A percentile compares a stretch with the other conserved stretches of the same genome.
Conservation (phyloP, 2,113 vertebrate genomes). For the Oncorhynchus gorbuscha region DNA sequence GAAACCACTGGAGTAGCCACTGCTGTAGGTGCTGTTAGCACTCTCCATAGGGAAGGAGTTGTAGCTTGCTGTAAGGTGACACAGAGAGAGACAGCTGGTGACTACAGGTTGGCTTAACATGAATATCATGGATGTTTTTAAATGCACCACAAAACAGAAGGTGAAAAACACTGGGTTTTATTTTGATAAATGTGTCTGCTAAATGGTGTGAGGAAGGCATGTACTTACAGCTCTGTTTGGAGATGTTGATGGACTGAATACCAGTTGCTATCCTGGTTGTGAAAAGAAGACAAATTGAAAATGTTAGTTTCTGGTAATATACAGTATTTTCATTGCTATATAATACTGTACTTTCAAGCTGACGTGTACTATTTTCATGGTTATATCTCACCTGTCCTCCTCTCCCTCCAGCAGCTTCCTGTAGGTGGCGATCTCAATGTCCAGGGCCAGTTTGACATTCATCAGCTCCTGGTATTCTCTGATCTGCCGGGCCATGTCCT, state of each 20-base stretch:
- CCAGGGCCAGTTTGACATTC: slow-evolving; percentile 92
- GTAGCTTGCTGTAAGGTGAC: slow-evolving; percentile 64
- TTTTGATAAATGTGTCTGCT: too few species aligned
- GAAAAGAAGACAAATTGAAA: neutral
- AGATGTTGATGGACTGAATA: slow-evolving; percentile 78
- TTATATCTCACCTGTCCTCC: slow-evolving; percentile 78
- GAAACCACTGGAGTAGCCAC: slow-evolving; percentile 36
- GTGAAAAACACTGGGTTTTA: too few species aligned
- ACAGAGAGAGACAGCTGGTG: too few species aligned
- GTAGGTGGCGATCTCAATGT: slow-evolving; percentile 97
- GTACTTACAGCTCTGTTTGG: slow-evolving; percentile 79
- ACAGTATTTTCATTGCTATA: too few species aligned
- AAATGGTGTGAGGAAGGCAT: neutral
- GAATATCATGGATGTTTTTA: too few species aligned
- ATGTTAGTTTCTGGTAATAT: slow-evolving; percentile 1
- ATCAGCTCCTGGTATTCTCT: slow-evolving; percentile 92
- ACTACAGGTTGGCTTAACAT: too few species aligned
- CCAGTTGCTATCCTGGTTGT: slow-evolving; percentile 64
- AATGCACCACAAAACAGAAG: too few species aligned
- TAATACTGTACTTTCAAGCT: neutral
- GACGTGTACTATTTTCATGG: neutral
- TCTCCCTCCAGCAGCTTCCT: slow-evolving; percentile 95
- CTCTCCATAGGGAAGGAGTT: slow-evolving; percentile 60
- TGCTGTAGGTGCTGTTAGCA: slow-evolving; percentile 65
- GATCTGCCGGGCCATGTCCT: slow-evolving; percentile 89